A percentile compares a stretch with the other conserved stretches of the same genome.
Evolutionary conservation across 2,113 vertebrate species (phyloP).

Genomic region (Conger conger): DNA sequence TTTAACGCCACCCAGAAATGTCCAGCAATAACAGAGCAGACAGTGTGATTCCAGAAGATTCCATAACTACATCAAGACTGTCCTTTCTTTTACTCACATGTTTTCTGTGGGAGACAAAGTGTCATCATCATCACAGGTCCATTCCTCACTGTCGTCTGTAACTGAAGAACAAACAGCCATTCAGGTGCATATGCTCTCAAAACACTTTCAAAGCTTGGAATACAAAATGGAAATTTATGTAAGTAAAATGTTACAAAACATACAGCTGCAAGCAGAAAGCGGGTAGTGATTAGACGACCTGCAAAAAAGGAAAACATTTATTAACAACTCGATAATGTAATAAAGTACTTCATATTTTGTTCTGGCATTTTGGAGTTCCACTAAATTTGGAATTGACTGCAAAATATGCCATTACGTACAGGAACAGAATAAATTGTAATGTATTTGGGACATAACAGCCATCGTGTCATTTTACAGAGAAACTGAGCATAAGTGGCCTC

Average conservation of each 20-base stretch:
- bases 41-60: not conserved
- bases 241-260: constrained; percentile 38
- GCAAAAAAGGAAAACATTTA: constrained; percentile 8
- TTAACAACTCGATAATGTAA: not conserved
- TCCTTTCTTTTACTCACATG: constrained; percentile 53
- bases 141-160: constrained; percentile 78
- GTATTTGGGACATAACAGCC: not conserved
- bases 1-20: not conserved
- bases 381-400: not conserved
- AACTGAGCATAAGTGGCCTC: not conserved
- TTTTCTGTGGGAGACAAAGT: constrained; percentile 37
- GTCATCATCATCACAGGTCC: constrained; percentile 76
- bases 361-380: not conserved
- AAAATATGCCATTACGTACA: not conserved
- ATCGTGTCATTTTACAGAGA: not conserved
- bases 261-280: constrained; percentile 59
- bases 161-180: constrained; percentile 54
- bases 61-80: not conserved
- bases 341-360: not conserved
- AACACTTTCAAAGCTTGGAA: not conserved
- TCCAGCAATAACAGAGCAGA: not conserved
- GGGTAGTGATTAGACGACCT: constrained; percentile 57
- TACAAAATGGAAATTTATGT: not conserved
- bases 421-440: not conserved
- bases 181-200: not conserved